Evolutionary conservation across 1,140 invertebrate species (phyloP), one percentile per base, ranked within the genome.

Genomic region (Achroia grisella): DNA sequence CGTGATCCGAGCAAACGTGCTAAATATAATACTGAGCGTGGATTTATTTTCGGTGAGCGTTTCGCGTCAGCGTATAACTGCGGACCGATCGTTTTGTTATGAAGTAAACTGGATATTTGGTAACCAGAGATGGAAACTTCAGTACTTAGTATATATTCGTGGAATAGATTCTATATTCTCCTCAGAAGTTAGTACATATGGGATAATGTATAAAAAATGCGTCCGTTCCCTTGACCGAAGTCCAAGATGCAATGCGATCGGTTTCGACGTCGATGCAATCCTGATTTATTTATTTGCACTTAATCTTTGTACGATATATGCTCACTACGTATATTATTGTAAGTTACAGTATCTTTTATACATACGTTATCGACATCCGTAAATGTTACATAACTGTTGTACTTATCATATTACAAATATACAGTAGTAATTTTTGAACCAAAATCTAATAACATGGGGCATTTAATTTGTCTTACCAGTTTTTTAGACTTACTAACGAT

Each of bases 21-120:
- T 87, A 87, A 87, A 85, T 85, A 85, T 87, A 87, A 71, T 56
- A 78, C 69, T 70, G 77, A 79, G 83, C 81, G 67, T 81, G 67
- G 62, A 79, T 81, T 78, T 85, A 86, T 86, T 86, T 85, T 83
- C 58, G 76, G 75, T 67, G 52, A 62, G 61, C 62, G 71, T 75
- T 81, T 73, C 67, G 69, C 82, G 82, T 84, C 79, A 84, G 78
- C 72, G 67, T 23, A 56, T 67, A 71, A 68, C 52, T 67, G 53
- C 56, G 60, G 61, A 56, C 59, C 44, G 48, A 43, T 57, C 40
- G 27, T 61, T 62, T 61, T 51, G 53, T 55, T 56, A 17, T 42
- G 56, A 61, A 60, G 53, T 51, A 42, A 48, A 15, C 17, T 13
- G 36, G 8, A 9, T 47, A 14, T 43, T 23, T 15, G 10, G 50